Percentiles rank a stretch among this genome's conserved stretches.
phyloP scores from a whole-genome alignment of 1,140 invertebrate species.

The Olivierus martensii region DNA sequence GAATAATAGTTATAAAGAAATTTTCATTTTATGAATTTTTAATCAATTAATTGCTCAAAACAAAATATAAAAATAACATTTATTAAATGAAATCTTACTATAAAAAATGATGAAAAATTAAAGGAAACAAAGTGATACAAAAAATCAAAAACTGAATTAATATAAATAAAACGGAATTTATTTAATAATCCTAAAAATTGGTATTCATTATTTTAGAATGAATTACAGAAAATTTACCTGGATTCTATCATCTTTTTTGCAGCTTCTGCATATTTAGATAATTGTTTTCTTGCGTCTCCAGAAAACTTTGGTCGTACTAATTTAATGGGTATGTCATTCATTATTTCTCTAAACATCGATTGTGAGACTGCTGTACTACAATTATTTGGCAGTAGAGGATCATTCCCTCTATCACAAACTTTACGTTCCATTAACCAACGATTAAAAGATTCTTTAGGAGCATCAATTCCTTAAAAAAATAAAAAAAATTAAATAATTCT shows the following conservation, averaged over 20 bases:
- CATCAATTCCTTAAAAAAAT: constrained; percentile 57
- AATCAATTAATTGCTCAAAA: no score
- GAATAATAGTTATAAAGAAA: no score
- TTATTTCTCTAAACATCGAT: constrained; percentile 93
- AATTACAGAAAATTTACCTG: constrained; percentile 32
- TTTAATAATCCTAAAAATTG: no score
- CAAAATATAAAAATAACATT: no score
- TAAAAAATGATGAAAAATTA: no score
- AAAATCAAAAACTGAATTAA: no score
- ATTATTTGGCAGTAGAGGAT: constrained; percentile 77
- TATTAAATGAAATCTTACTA: no score
- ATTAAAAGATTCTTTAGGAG: constrained; percentile 90
- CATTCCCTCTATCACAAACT: constrained; percentile 58
- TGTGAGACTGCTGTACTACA: constrained; percentile 84
- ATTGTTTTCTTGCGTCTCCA: constrained; percentile 87
- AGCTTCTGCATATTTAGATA: constrained; percentile 88
- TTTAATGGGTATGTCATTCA: constrained; percentile 97
- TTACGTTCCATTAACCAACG: constrained; percentile 92
- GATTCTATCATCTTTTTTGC: constrained; percentile 80
- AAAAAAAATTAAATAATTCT: no score
- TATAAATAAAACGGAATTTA: no score
- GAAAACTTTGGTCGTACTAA: constrained; percentile 87
- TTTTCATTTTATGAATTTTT: no score
- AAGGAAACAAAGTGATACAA: no score
- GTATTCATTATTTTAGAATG: no score